These are phyloP conservation scores for Corythornis madagascariensis DNA, from an alignment of 2,113 vertebrate species.

Conservation along the genomic window DNA sequence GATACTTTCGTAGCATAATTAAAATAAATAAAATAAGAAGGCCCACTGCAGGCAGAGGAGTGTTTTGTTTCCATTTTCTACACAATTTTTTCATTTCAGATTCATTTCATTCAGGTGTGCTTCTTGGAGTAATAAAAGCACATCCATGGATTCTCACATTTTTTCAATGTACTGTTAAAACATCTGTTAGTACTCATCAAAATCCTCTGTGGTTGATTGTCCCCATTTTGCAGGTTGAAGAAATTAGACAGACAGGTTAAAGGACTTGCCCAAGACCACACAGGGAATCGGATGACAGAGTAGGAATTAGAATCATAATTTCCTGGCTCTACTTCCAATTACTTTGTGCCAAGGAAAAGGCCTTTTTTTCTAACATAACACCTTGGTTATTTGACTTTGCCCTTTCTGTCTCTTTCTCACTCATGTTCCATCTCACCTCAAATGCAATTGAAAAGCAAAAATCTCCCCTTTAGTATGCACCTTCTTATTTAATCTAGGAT, in stretches of 20 bases:
- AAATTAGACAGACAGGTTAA: constrained; percentile 53
- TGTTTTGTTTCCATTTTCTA: background rate
- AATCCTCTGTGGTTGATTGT: constrained; percentile 28
- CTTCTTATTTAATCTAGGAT: background rate
- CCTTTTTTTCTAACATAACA: constrained; percentile 26
- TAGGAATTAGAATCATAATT: constrained; percentile 54
- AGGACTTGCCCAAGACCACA: constrained; percentile 55
- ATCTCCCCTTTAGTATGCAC: background rate
- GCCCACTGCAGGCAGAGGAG: background rate
- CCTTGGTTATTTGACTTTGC: constrained; percentile 49
- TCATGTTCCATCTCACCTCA: background rate
- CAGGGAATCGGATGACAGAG: constrained; percentile 29
- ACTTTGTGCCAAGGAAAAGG: constrained; percentile 33
- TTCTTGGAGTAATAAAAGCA: background rate
- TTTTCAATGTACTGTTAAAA: constrained; percentile 43
- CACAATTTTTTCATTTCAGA: background rate
- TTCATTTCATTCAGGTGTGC: background rate
- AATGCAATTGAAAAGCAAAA: background rate
- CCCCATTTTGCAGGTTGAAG: constrained; percentile 37
- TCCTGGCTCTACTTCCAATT: constrained; percentile 42
- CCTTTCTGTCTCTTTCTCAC: background rate
- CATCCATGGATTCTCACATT: background rate
- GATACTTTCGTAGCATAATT: background rate
- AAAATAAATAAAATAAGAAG: background rate
- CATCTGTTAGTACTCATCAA: constrained; percentile 50